Percentiles rank a stretch among this genome's conserved stretches.
Conservation (phyloP, 2,113 vertebrate species). For the Antennarius striatus region DNA sequence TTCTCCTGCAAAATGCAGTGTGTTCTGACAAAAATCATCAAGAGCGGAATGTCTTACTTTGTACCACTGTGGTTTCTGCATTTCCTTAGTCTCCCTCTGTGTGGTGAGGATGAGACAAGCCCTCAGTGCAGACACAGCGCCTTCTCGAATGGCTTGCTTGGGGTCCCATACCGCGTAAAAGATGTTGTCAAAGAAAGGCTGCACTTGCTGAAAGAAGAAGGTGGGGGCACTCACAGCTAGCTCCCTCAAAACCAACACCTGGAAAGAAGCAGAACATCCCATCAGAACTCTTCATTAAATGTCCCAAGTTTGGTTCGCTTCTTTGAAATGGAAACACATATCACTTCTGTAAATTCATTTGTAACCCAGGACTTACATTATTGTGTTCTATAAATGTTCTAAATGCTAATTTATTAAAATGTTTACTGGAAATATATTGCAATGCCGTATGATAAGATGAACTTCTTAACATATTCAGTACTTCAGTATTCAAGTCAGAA, state of each 20-base stretch:
- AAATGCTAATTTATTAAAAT: no score
- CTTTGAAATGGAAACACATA: neutral
- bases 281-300: neutral
- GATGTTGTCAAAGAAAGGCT: constrained; percentile 97
- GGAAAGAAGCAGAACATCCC: constrained; percentile 5
- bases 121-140: constrained; percentile 93
- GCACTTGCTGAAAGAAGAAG: constrained; percentile 99
- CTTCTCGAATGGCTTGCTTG: constrained; percentile 97
- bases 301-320: neutral
- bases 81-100: constrained; percentile 96
- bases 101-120: constrained; percentile 97
- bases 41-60: constrained; percentile 79
- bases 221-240: constrained; percentile 96
- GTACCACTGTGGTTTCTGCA: constrained; percentile 99
- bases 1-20: neutral
- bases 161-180: constrained; percentile 98
- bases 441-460: no score
- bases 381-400: no score
- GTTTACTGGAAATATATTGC: no score
- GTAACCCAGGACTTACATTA: neutral
- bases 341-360: constrained; percentile 1
- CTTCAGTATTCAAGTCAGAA: no score
- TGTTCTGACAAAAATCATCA: neutral
- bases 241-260: constrained; percentile 96
- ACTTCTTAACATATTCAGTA: no score